phyloP scores from a whole-genome alignment of 2,888 invertebrate genomes.

The Mycogona germanica region DNA sequence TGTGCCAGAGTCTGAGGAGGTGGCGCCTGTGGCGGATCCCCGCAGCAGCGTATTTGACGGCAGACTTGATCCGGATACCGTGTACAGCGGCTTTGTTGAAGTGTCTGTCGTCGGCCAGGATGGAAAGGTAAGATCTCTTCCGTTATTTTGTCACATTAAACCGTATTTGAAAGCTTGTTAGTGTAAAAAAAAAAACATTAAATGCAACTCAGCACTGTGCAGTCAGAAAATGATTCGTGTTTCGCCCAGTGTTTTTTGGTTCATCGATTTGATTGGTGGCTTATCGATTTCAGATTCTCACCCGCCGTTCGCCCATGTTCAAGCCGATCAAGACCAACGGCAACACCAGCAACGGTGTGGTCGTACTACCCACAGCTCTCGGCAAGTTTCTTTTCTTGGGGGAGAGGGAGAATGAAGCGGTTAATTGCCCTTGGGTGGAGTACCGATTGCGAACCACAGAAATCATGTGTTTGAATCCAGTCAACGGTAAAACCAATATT shows the following conservation, averaged over 20 bases:
- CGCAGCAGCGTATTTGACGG: slow-evolving; percentile 44
- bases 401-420: too few relatives aligned
- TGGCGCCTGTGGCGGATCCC: background rate
- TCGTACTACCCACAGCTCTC: slow-evolving; percentile 31
- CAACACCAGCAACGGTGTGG: slow-evolving; percentile 1
- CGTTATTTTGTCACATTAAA: background rate
- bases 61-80: slow-evolving; percentile 56
- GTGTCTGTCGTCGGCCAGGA: slow-evolving; percentile 42
- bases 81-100: slow-evolving; percentile 77
- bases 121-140: slow-evolving; percentile 13
- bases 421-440: too few relatives aligned
- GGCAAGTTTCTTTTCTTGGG: too few relatives aligned
- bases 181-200: too few relatives aligned
- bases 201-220: too few relatives aligned
- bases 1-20: background rate
- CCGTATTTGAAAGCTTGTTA: background rate
- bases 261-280: background rate
- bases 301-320: slow-evolving; percentile 17
- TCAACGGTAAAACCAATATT: too few relatives aligned
- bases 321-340: background rate
- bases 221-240: background rate
- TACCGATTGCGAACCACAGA: too few relatives aligned
- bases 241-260: background rate
- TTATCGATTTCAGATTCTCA: too few relatives aligned
- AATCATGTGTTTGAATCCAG: too few relatives aligned